Evolutionary conservation across 2,113 vertebrate species (phyloP).

Genomic region (Macquaria australasica): DNA sequence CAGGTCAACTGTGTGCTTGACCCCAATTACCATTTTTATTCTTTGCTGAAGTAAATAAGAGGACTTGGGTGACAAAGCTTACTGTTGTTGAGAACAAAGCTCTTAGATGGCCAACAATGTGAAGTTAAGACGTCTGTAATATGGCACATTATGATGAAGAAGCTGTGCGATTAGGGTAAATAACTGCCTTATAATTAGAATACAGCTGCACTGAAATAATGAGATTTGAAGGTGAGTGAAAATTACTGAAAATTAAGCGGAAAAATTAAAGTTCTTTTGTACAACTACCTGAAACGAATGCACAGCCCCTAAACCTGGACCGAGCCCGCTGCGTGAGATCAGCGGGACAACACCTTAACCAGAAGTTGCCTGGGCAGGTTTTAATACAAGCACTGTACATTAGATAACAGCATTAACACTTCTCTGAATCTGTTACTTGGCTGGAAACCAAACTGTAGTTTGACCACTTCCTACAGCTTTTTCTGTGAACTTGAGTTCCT

Average conservation of each 20-base stretch:
- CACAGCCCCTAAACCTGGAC: not conserved
- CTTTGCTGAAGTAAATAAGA: slow-evolving; percentile 2
- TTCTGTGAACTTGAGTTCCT: not conserved
- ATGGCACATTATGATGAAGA: not conserved
- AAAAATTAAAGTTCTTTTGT: not conserved
- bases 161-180: not conserved
- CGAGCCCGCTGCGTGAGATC: not conserved
- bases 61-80: slow-evolving; percentile 21
- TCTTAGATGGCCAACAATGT: not conserved
- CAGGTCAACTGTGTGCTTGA: slow-evolving; percentile 63
- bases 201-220: not conserved
- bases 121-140: not conserved
- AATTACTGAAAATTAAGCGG: not conserved
- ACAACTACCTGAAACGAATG: not conserved
- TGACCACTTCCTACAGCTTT: not conserved
- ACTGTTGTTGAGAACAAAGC: slow-evolving; percentile 18
- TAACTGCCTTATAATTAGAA: not conserved
- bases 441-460: not conserved
- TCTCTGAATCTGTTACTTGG: not conserved
- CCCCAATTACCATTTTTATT: slow-evolving; percentile 49
- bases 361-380: not conserved
- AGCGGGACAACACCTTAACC: not conserved
- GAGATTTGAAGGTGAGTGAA: not conserved
- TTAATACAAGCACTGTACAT: not conserved
- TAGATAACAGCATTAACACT: too few relatives aligned